Evolutionary conservation across 2,113 vertebrate species (phyloP).

Genomic region (Capreolus pygargus): DNA sequence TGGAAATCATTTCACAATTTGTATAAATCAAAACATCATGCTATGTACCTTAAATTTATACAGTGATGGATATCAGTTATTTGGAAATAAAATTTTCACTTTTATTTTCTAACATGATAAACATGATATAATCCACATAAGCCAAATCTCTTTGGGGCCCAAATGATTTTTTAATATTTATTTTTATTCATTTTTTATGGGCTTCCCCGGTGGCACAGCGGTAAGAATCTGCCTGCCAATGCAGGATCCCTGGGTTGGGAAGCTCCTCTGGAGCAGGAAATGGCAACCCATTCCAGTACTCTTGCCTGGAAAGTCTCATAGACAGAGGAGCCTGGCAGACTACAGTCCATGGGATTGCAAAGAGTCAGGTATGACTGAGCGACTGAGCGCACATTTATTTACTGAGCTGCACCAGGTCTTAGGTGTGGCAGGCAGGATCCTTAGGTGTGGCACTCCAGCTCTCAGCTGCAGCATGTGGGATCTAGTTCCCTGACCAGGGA

Average conservation of each 20-base stretch:
- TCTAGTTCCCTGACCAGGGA: background rate
- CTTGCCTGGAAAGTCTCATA: background rate
- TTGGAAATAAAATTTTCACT: background rate
- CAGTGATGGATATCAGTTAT: background rate
- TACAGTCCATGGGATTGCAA: background rate
- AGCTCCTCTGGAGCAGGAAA: background rate
- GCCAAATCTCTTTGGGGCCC: background rate
- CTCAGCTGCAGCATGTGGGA: background rate
- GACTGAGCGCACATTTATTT: background rate
- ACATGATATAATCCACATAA: background rate
- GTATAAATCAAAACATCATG: background rate
- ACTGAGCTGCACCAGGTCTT: background rate
- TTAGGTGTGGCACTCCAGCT: background rate
- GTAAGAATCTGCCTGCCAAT: background rate
- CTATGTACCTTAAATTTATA: background rate
- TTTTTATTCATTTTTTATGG: background rate
- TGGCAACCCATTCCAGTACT: background rate
- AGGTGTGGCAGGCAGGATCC: background rate
- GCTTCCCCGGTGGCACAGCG: background rate
- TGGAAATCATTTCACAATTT: background rate
- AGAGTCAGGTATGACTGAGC: background rate
- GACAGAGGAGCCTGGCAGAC: background rate
- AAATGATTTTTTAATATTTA: background rate
- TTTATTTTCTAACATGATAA: background rate
- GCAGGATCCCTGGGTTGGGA: background rate